These are phyloP conservation scores for Melanotaenia pygmaea DNA, from an alignment of 2,797 vertebrate genomes.

Conservation along the genomic window DNA sequence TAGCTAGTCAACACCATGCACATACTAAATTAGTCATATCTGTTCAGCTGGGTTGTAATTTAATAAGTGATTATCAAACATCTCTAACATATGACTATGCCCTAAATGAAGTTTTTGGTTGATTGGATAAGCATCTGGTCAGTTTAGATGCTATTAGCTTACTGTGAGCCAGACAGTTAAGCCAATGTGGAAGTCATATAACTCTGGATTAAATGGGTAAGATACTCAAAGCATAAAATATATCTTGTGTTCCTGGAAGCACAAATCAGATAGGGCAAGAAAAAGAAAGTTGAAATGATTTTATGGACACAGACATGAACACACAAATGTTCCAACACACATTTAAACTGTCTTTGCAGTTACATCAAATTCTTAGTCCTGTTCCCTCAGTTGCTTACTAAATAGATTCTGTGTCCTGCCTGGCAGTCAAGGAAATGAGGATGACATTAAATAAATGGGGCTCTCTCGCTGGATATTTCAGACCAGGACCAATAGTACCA, in stretches of 20 bases:
- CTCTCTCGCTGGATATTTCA: slow-evolving; percentile 65
- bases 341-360: slow-evolving; percentile 38
- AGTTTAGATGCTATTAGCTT: neutral
- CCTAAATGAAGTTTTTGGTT: neutral
- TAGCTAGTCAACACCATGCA: neutral
- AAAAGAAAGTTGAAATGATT: neutral
- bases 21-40: neutral
- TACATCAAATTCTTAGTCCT: slow-evolving; percentile 45
- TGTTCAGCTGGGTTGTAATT: neutral
- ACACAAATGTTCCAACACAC: slow-evolving; percentile 6
- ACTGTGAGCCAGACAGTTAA: neutral
- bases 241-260: too few relatives aligned
- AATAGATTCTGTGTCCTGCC: slow-evolving; percentile 61
- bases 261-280: too few relatives aligned
- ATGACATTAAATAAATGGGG: slow-evolving; percentile 69
- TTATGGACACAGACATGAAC: neutral
- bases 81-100: neutral
- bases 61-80: neutral
- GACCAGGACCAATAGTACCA: slow-evolving; percentile 40
- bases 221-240: too few relatives aligned
- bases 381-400: slow-evolving; percentile 64
- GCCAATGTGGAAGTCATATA: neutral
- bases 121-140: too few relatives aligned
- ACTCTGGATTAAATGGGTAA: neutral
- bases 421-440: slow-evolving; percentile 62